phyloP scores from a whole-genome alignment of 2,113 vertebrate species.

The Semnornis frantzii region DNA sequence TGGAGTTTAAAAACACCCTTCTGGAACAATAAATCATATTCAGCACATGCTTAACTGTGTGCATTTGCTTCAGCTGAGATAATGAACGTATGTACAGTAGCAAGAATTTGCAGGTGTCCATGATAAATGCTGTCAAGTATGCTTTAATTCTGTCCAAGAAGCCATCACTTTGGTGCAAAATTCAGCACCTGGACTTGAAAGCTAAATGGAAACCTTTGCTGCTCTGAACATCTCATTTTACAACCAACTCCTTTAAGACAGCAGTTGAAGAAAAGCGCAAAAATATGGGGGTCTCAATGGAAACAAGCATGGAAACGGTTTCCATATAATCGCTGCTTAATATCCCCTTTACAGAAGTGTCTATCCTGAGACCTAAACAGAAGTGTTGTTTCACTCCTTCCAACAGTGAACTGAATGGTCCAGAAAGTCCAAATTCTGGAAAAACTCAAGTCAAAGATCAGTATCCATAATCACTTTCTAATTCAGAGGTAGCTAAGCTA shows the following conservation, averaged over 20 bases:
- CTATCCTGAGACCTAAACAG: background rate
- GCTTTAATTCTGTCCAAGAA: background rate
- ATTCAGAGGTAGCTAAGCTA: background rate
- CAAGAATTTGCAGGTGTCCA: background rate
- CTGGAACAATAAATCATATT: background rate
- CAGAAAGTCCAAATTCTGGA: background rate
- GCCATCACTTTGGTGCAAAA: background rate
- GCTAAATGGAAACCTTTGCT: background rate
- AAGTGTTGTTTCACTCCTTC: background rate
- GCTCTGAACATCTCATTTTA: background rate
- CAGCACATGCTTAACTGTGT: background rate
- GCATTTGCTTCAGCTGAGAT: background rate
- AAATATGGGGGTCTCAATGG: background rate
- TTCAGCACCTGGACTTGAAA: background rate
- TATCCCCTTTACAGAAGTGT: background rate
- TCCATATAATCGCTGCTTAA: background rate
- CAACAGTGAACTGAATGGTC: background rate
- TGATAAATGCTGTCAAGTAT: background rate
- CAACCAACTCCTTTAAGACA: background rate
- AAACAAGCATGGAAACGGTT: background rate
- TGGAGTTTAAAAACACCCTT: background rate
- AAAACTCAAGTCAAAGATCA: background rate
- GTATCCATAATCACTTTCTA: background rate
- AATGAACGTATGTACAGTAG: accelerated
- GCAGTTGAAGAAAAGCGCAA: background rate